phyloP scores from a whole-genome alignment of 2,797 vertebrate genomes.

The Centropyge bicolor region DNA sequence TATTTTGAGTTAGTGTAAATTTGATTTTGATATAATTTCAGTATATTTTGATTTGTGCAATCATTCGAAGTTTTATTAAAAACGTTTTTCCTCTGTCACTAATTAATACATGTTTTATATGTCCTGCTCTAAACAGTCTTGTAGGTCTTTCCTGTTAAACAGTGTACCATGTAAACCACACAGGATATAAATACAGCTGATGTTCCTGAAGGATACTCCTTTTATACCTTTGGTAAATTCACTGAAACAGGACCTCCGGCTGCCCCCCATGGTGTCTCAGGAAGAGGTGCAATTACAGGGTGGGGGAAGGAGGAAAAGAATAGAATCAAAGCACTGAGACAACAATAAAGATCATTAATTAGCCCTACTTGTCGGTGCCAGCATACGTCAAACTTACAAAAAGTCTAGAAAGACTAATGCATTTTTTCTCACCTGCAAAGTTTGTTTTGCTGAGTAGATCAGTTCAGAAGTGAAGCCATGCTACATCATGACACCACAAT shows the following conservation, averaged over 20 bases:
- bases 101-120: too few relatives aligned
- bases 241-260: constrained; percentile 9
- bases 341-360: constrained; percentile 3
- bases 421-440: not conserved
- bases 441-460: not conserved
- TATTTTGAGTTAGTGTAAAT: too few relatives aligned
- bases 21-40: too few relatives aligned
- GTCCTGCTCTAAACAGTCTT: too few relatives aligned
- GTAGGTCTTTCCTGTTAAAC: not conserved
- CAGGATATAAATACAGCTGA: not conserved
- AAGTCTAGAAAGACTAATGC: not conserved
- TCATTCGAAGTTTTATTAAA: too few relatives aligned
- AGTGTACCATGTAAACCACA: not conserved
- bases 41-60: too few relatives aligned
- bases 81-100: too few relatives aligned
- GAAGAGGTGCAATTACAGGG: constrained; percentile 40
- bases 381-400: not conserved
- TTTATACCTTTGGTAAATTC: not conserved
- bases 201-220: not conserved
- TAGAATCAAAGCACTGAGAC: not conserved
- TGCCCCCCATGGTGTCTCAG: not conserved
- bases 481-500: not conserved
- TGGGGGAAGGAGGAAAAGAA: constrained; percentile 13
- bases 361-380: not conserved
- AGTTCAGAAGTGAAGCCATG: constrained; percentile 5